Percentiles rank a stretch among this genome's conserved stretches.
Conservation (phyloP, 2,888 invertebrate species). For the Noctua janthina region DNA sequence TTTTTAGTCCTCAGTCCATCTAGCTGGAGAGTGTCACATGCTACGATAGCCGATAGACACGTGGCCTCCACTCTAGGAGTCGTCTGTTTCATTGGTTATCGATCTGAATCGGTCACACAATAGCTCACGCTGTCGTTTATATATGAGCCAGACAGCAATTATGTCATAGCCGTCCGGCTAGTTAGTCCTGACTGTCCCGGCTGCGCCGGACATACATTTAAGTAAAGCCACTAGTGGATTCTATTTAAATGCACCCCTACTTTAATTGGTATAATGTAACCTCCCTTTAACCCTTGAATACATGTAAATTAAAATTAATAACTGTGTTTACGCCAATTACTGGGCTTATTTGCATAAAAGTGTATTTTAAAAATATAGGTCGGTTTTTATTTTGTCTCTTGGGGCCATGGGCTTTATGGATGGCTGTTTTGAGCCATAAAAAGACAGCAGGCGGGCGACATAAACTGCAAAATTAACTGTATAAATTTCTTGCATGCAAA, state of each 20-base stretch:
- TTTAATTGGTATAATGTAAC: conserved; percentile 13
- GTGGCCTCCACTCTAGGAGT: not conserved
- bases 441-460: not conserved
- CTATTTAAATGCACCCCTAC: not conserved
- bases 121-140: not conserved
- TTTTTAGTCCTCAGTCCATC: not conserved
- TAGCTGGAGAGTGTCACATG: not conserved
- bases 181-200: not conserved
- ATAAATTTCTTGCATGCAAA: not conserved
- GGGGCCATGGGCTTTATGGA: conserved; percentile 11
- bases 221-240: not conserved
- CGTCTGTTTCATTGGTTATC: not conserved
- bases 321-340: conserved; percentile 7
- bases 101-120: not conserved
- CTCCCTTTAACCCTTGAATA: conserved; percentile 4
- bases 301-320: conserved; percentile 15
- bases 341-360: conserved; percentile 10
- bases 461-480: conserved; percentile 5
- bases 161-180: too few relatives aligned
- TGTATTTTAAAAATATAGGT: conserved; percentile 26
- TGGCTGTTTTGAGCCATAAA: conserved; percentile 1
- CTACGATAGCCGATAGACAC: not conserved
- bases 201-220: not conserved
- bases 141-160: too few relatives aligned
- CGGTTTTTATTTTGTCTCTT: conserved; percentile 21